These are phyloP conservation scores for Oryzias curvinotus DNA, from an alignment of 2,113 vertebrate species.

Conservation along the genomic window DNA sequence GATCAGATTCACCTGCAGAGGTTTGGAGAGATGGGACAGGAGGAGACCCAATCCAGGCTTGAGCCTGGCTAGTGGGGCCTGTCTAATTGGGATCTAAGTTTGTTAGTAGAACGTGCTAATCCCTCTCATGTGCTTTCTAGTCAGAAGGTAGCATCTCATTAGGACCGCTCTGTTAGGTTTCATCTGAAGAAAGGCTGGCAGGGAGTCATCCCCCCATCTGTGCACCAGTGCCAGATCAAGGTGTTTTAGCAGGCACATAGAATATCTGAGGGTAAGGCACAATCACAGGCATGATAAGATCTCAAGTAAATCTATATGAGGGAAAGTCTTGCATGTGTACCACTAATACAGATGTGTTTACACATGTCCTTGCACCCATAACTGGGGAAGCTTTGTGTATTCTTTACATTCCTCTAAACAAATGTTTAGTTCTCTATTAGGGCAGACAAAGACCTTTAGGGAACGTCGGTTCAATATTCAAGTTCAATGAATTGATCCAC, in stretches of 20 bases:
- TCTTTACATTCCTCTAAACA: slow-evolving; percentile 41
- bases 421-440: slow-evolving; percentile 35
- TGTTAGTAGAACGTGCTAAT: slow-evolving; percentile 78
- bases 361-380: slow-evolving; percentile 18
- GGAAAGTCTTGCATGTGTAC: not conserved
- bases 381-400: slow-evolving; percentile 28
- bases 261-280: slow-evolving; percentile 10
- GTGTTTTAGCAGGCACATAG: slow-evolving; percentile 42
- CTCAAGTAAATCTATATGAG: not conserved
- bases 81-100: slow-evolving; percentile 78
- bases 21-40: slow-evolving; percentile 60
- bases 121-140: slow-evolving; percentile 78
- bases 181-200: slow-evolving; percentile 62
- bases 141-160: slow-evolving; percentile 79
- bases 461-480: slow-evolving; percentile 11
- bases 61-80: slow-evolving; percentile 64
- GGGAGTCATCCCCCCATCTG: slow-evolving; percentile 43
- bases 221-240: slow-evolving; percentile 38
- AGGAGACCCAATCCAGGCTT: slow-evolving; percentile 34
- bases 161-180: slow-evolving; percentile 60
- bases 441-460: not conserved
- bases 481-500: slow-evolving; percentile 21
- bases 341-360: not conserved
- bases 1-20: slow-evolving; percentile 64
- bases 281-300: not conserved